Conservation (phyloP, 2,888 invertebrate species). For the Lapara coniferarum region DNA sequence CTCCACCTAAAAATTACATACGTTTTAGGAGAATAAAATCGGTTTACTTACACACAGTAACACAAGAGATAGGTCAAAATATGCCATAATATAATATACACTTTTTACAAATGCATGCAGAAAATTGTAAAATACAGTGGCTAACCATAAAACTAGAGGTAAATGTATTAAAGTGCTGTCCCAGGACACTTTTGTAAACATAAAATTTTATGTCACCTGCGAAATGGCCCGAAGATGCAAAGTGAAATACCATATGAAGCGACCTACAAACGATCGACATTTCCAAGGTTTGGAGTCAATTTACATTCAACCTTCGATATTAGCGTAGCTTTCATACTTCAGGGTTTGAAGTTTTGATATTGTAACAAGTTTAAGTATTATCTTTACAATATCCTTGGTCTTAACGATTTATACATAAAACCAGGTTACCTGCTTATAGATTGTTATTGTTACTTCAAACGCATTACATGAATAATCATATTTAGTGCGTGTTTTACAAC, state of each 20-base stretch:
- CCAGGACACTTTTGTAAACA: background rate
- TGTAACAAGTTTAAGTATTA: background rate
- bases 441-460: no score
- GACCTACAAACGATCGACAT: background rate
- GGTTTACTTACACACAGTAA: no score
- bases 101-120: no score
- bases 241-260: background rate
- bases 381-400: background rate
- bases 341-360: background rate
- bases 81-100: no score
- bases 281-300: background rate
- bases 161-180: background rate
- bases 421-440: no score
- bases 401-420: no score
- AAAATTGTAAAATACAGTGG: no score
- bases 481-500: no score
- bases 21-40: no score
- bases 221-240: background rate
- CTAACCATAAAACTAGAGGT: background rate
- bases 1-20: no score
- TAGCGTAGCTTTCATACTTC: background rate
- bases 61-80: no score
- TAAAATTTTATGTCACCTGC: background rate
- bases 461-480: no score
- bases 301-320: background rate